A percentile compares a stretch with the other conserved stretches of the same genome.
These are phyloP conservation scores for Tetraneura akinire DNA, from an alignment of 1,140 invertebrate genomes.

Conservation along the genomic window DNA sequence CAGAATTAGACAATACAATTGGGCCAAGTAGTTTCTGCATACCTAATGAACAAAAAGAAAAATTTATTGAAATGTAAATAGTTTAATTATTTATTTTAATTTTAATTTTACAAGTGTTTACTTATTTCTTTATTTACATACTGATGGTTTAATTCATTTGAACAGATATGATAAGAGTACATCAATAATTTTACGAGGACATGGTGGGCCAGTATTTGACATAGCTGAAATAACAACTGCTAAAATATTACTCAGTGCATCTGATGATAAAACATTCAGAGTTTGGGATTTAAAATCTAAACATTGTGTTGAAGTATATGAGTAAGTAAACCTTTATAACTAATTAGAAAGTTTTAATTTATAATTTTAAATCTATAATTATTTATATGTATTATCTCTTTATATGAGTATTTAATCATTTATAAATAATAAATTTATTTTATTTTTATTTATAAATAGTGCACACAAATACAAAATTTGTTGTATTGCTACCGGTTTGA, in stretches of 20 bases:
- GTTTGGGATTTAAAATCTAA: constrained; percentile 20
- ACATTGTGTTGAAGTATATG: neutral
- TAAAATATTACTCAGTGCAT: constrained; percentile 10
- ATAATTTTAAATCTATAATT: too few species aligned
- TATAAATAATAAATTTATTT: neutral
- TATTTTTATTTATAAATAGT: neutral
- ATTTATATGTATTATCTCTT: too few species aligned
- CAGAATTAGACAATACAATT: neutral
- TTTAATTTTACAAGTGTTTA: neutral
- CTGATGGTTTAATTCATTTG: neutral
- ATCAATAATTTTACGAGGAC: constrained; percentile 22
- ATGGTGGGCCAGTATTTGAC: constrained; percentile 40
- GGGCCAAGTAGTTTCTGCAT: neutral
- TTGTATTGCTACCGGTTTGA: constrained; percentile 18
- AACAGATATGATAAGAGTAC: constrained; percentile 5
- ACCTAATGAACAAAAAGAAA: neutral
- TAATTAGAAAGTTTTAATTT: too few species aligned
- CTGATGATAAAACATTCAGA: constrained; percentile 23
- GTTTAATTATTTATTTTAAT: neutral
- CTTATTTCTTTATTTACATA: neutral
- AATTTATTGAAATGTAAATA: constrained; percentile 18
- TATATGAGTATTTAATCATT: too few species aligned
- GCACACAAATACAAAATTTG: constrained; percentile 13
- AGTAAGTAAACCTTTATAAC: too few species aligned
- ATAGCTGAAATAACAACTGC: constrained; percentile 11